phyloP scores from a whole-genome alignment of 2,113 vertebrate genomes.

The Tenebrosternarchus preto region DNA sequence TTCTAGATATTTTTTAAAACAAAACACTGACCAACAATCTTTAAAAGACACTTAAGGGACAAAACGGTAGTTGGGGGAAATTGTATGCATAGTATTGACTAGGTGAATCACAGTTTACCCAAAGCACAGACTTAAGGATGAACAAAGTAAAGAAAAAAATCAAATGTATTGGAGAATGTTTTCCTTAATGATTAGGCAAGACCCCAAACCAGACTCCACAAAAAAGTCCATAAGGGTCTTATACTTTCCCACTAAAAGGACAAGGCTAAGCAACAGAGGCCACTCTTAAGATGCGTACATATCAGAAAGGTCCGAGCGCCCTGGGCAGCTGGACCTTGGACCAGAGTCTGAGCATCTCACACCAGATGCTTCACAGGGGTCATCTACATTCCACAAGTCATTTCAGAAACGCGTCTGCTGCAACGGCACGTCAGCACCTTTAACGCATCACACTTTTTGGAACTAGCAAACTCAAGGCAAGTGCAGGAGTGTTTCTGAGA shows the following conservation, averaged over 20 bases:
- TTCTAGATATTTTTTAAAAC: constrained; percentile 13
- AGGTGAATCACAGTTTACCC: constrained; percentile 21
- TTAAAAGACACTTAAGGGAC: constrained; percentile 1
- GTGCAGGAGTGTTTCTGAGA: constrained; percentile 47
- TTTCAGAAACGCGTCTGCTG: constrained; percentile 32
- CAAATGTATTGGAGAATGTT: constrained; percentile 13
- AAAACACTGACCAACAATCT: constrained; percentile 37
- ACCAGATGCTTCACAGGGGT: constrained; percentile 18
- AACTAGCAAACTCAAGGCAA: constrained; percentile 35
- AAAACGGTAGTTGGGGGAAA: neutral
- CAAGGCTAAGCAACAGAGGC: constrained; percentile 28
- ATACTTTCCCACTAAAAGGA: constrained; percentile 5
- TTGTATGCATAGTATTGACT: constrained; percentile 45
- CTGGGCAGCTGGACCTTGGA: constrained; percentile 6
- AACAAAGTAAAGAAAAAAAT: neutral
- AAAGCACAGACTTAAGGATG: neutral
- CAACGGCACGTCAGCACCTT: constrained; percentile 27
- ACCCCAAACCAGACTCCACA: neutral
- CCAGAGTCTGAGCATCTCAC: constrained; percentile 5
- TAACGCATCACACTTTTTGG: neutral
- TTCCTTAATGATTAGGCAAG: neutral
- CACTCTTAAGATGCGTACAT: constrained; percentile 29
- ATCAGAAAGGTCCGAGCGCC: constrained; percentile 1
- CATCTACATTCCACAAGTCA: constrained; percentile 55
- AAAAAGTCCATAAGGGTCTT: neutral